A percentile compares a stretch with the other conserved stretches of the same genome.
phyloP scores from a whole-genome alignment of 2,797 vertebrate species.

The Trematomus bernacchii region DNA sequence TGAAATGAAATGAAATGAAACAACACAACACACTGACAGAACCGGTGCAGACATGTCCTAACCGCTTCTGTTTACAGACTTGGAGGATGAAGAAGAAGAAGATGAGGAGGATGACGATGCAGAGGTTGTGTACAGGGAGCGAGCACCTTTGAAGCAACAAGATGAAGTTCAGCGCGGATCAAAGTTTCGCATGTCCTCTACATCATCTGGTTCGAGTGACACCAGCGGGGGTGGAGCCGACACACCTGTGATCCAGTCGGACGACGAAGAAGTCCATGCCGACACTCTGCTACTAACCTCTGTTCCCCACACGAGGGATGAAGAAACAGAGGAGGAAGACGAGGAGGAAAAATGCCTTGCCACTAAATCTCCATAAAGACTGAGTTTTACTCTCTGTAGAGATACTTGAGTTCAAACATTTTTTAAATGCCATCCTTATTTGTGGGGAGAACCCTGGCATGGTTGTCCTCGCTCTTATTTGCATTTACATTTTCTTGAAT shows the following conservation, averaged over 20 bases:
- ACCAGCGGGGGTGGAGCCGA: slow-evolving; percentile 85
- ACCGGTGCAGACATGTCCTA: slow-evolving; percentile 6
- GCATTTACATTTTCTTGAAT: slow-evolving; percentile 31
- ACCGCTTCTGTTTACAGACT: slow-evolving; percentile 55
- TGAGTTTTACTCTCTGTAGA: slow-evolving; percentile 22
- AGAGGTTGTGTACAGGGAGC: slow-evolving; percentile 82
- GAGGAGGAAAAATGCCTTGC: slow-evolving; percentile 62
- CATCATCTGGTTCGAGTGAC: slow-evolving; percentile 88
- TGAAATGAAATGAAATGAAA: too few relatives aligned
- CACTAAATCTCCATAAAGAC: slow-evolving; percentile 54
- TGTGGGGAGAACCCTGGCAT: slow-evolving; percentile 51
- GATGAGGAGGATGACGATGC: slow-evolving; percentile 74
- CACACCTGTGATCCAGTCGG: slow-evolving; percentile 91
- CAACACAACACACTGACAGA: not conserved
- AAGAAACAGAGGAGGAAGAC: slow-evolving; percentile 80
- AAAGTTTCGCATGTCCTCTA: slow-evolving; percentile 87
- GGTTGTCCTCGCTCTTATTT: slow-evolving; percentile 49
- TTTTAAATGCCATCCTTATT: slow-evolving; percentile 10
- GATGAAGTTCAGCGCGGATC: slow-evolving; percentile 56
- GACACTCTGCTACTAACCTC: slow-evolving; percentile 84
- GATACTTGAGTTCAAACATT: not conserved
- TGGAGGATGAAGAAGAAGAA: slow-evolving; percentile 68
- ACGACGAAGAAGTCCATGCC: slow-evolving; percentile 89
- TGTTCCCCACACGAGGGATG: slow-evolving; percentile 69
- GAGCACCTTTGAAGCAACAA: slow-evolving; percentile 79